phyloP scores from a whole-genome alignment of 2,797 vertebrate species.

The Champsocephalus esox region DNA sequence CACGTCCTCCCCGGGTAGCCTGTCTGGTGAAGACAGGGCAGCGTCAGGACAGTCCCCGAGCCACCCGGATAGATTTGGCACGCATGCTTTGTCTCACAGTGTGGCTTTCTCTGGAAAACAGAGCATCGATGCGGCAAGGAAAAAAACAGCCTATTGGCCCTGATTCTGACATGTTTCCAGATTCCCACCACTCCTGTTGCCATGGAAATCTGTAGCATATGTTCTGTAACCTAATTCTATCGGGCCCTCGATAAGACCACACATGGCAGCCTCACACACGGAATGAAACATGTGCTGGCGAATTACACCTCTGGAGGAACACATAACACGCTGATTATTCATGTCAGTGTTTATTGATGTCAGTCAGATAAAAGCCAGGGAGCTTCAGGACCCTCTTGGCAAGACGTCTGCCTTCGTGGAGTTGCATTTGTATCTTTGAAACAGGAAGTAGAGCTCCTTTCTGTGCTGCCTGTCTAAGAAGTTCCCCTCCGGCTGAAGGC shows the following conservation, averaged over 20 bases:
- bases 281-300: slow-evolving; percentile 19
- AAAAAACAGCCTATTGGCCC: slow-evolving; percentile 57
- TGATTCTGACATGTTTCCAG: slow-evolving; percentile 68
- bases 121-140: slow-evolving; percentile 49
- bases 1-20: slow-evolving; percentile 24
- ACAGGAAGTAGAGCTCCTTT: slow-evolving; percentile 28
- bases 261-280: slow-evolving; percentile 40
- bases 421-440: slow-evolving; percentile 7
- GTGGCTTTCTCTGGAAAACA: slow-evolving; percentile 58
- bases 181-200: slow-evolving; percentile 67
- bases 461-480: slow-evolving; percentile 28
- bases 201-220: slow-evolving; percentile 81
- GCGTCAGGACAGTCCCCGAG: slow-evolving; percentile 52
- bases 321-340: slow-evolving; percentile 18
- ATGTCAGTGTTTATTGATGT: neutral
- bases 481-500: slow-evolving; percentile 37
- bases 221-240: slow-evolving; percentile 72
- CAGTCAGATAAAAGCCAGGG: neutral
- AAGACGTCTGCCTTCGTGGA: slow-evolving; percentile 9
- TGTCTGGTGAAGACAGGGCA: slow-evolving; percentile 51
- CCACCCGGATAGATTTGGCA: slow-evolving; percentile 58
- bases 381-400: neutral
- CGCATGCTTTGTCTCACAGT: slow-evolving; percentile 45
- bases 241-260: slow-evolving; percentile 55
- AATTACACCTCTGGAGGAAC: slow-evolving; percentile 29